Evolutionary conservation across 2,113 vertebrate species (phyloP).

Genomic region (Phaethornis superciliosus): DNA sequence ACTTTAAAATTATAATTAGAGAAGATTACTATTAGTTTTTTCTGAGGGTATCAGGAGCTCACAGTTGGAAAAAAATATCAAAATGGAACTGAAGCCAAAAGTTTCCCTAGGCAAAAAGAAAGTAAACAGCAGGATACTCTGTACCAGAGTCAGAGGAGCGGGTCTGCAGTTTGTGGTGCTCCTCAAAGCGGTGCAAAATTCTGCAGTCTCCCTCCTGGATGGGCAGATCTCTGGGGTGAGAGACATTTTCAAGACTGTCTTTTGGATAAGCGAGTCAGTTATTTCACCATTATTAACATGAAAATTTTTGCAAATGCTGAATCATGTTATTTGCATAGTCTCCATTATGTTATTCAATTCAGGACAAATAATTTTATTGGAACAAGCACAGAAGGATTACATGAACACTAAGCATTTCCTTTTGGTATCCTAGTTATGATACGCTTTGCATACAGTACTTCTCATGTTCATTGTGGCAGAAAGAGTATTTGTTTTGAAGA

Average conservation of each 20-base stretch:
- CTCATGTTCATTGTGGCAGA: not conserved
- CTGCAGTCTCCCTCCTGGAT: not conserved
- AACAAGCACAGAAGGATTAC: not conserved
- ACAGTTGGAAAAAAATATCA: not conserved
- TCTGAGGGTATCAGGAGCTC: not conserved
- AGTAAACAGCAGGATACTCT: not conserved
- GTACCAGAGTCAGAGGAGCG: not conserved
- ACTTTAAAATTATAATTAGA: not conserved
- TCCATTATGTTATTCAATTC: not conserved
- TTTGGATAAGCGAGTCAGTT: not conserved
- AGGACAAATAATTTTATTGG: not conserved
- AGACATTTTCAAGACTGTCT: not conserved
- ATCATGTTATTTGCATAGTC: not conserved
- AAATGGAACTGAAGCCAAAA: not conserved
- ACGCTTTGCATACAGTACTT: not conserved
- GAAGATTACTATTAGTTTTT: not conserved
- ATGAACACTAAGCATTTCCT: not conserved
- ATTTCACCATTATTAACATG: not conserved
- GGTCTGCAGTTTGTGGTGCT: not conserved
- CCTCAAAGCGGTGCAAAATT: not conserved
- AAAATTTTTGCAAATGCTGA: not conserved
- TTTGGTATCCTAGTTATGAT: rapidly evolving
- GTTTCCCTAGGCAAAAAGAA: not conserved
- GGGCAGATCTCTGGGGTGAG: not conserved
- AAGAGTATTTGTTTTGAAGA: not conserved